Evolutionary conservation across 2,797 vertebrate genomes (phyloP).

Genomic region (Momotus momota): DNA sequence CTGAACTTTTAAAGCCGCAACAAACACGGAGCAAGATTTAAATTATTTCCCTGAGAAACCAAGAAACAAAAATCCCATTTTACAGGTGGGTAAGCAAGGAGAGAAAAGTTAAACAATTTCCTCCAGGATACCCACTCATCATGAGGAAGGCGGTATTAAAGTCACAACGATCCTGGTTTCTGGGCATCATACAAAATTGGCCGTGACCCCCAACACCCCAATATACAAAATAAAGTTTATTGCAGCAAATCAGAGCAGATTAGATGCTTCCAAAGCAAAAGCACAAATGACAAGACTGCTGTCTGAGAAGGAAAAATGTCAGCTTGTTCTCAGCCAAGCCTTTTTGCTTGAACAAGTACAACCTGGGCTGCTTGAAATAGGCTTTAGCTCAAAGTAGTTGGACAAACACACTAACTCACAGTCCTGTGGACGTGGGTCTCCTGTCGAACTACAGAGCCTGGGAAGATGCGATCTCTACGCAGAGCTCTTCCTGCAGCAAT

Average conservation of each 20-base stretch:
- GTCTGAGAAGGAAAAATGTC: background rate
- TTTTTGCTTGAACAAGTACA: background rate
- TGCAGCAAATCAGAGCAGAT: background rate
- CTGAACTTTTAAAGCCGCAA: background rate
- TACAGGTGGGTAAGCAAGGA: background rate
- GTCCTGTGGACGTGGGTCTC: background rate
- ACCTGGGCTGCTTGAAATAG: background rate
- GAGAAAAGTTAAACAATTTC: background rate
- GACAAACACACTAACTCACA: background rate
- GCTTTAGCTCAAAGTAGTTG: background rate
- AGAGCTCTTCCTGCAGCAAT: background rate
- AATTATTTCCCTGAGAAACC: background rate
- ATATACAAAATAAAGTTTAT: background rate
- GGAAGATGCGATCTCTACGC: fast-evolving
- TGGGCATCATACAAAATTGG: background rate
- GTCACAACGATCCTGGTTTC: background rate
- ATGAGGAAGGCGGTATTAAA: background rate
- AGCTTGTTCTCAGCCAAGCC: background rate
- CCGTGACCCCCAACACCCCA: background rate
- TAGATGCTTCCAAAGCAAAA: background rate
- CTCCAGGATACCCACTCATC: background rate
- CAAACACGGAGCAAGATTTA: background rate
- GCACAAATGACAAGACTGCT: background rate
- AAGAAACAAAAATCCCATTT: background rate
- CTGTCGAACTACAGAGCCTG: background rate